A percentile compares a stretch with the other conserved stretches of the same genome.
Conservation (phyloP, 2,888 invertebrate species). For the Spatulosminthurus flaviceps region DNA sequence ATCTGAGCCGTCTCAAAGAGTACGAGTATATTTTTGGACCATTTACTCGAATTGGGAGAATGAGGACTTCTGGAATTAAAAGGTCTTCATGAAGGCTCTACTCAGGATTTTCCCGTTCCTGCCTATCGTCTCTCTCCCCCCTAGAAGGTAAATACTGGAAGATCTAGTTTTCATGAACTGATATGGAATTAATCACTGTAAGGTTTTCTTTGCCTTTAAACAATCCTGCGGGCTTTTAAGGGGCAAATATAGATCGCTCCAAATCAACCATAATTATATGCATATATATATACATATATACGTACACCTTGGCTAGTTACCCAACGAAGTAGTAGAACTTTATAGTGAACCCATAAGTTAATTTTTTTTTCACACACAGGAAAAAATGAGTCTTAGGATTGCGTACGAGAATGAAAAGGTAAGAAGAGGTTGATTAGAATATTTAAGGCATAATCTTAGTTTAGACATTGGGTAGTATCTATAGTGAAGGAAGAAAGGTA, state of each 20-base stretch:
- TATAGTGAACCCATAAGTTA: no score
- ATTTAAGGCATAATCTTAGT: not conserved
- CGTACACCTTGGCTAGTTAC: no score
- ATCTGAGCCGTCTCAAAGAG: no score
- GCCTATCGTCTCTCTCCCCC: not conserved
- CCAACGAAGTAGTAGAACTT: no score
- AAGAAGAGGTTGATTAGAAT: constrained; percentile 25
- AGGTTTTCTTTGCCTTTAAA: not conserved
- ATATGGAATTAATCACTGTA: constrained; percentile 3
- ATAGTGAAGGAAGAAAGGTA: not conserved
- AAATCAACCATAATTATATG: no score
- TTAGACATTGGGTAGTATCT: not conserved
- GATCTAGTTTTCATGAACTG: constrained; percentile 8
- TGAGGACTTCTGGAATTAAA: constrained; percentile 30
- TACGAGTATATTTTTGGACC: constrained; percentile 23
- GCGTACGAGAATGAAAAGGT: not conserved
- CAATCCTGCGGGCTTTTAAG: not conserved
- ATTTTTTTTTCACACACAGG: no score
- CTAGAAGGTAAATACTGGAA: not conserved
- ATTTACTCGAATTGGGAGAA: constrained; percentile 22
- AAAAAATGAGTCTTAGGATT: no score
- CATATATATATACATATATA: no score
- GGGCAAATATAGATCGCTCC: not conserved
- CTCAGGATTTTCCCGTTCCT: not conserved
- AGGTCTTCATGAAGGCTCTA: constrained; percentile 8